Percentiles rank a stretch among this genome's conserved stretches.
Conservation (phyloP, 2,113 vertebrate species). For the Chloropsis hardwickii region DNA sequence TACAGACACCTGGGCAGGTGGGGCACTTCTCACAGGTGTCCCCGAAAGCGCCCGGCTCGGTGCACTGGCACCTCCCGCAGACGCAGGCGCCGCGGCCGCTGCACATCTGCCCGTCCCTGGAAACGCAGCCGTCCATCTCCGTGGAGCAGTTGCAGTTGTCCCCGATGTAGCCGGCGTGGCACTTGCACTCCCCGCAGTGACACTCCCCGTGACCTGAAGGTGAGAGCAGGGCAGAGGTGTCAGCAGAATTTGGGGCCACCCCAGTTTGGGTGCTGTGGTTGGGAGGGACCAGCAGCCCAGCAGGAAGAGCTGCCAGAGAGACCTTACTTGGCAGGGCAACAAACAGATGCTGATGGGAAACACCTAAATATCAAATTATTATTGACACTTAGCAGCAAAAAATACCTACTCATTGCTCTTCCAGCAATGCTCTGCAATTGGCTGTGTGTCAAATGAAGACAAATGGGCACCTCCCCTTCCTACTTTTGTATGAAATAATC, state of each 20-base stretch:
- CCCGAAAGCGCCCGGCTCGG: slow-evolving; percentile 90
- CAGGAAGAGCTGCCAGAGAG: background rate
- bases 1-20: slow-evolving; percentile 92
- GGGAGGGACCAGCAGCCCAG: background rate
- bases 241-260: background rate
- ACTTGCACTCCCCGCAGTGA: slow-evolving; percentile 95
- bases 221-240: background rate
- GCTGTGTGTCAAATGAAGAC: too few species aligned
- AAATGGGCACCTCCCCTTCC: background rate
- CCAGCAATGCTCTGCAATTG: background rate
- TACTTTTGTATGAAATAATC: background rate
- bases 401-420: background rate
- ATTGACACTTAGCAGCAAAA: background rate
- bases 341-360: background rate
- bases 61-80: slow-evolving; percentile 90
- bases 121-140: slow-evolving; percentile 77
- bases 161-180: slow-evolving; percentile 86
- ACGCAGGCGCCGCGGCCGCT: slow-evolving; percentile 85
- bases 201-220: slow-evolving; percentile 90
- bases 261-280: accelerated
- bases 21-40: slow-evolving; percentile 94
- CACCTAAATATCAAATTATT: background rate
- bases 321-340: background rate
- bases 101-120: slow-evolving; percentile 88
- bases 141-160: slow-evolving; percentile 98